Conservation (phyloP, 1,140 invertebrate species). For the Megalopta genalis region DNA sequence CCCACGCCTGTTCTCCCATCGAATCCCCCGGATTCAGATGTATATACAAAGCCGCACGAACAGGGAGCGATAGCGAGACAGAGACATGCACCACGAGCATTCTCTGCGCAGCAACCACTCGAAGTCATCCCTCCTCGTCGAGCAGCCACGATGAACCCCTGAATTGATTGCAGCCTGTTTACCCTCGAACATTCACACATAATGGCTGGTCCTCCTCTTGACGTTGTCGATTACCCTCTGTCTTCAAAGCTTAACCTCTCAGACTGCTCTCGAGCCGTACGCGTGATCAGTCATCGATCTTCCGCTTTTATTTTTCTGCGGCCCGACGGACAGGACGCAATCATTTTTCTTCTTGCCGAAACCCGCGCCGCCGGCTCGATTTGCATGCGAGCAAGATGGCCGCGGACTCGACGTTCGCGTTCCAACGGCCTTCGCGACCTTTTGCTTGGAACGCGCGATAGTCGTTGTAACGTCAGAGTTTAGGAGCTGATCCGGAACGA, state of each 20-base stretch:
- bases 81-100: constrained; percentile 35
- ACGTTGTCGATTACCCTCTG: constrained; percentile 56
- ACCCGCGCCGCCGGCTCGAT: neutral
- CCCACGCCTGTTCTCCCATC: neutral
- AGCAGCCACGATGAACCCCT: constrained; percentile 65
- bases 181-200: constrained; percentile 62
- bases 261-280: constrained; percentile 32
- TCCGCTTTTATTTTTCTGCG: neutral
- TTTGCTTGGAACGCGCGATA: too few relatives aligned
- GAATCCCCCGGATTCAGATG: constrained; percentile 33
- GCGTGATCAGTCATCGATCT: constrained; percentile 32
- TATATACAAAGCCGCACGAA: constrained; percentile 37
- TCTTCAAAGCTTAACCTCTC: constrained; percentile 57
- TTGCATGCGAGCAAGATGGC: neutral
- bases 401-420: neutral
- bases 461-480: too few relatives aligned
- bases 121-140: constrained; percentile 60
- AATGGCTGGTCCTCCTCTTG: constrained; percentile 53
- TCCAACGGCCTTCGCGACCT: neutral
- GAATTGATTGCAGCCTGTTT: constrained; percentile 74
- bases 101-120: constrained; percentile 61
- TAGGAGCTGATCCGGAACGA: too few relatives aligned
- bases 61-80: neutral
- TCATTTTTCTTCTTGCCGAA: neutral
- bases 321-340: neutral